Evolutionary conservation across 2,113 vertebrate species (phyloP).

Genomic region (Entelurus aequoreus): DNA sequence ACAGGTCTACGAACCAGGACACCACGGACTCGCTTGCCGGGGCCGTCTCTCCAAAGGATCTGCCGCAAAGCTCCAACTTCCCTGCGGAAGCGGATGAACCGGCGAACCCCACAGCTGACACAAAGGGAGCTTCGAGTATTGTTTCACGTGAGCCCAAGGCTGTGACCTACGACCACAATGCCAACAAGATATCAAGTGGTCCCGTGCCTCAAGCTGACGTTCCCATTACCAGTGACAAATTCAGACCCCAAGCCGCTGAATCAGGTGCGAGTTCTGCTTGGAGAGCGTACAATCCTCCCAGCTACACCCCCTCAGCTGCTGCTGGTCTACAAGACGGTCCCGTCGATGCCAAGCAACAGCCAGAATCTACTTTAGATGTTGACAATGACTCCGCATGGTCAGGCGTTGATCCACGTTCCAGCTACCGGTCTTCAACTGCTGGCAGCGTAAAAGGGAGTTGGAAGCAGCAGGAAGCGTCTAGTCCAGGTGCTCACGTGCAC

Average conservation of each 20-base stretch:
- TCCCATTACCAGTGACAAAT: neutral
- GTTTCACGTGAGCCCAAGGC: neutral
- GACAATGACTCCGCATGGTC: no score
- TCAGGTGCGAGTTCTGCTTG: neutral
- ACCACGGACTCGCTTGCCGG: no score
- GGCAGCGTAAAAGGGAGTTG: neutral
- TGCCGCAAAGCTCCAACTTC: neutral
- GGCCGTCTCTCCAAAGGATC: no score
- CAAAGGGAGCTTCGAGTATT: no score
- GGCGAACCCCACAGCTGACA: neutral
- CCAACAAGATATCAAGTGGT: neutral
- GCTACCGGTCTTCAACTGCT: neutral
- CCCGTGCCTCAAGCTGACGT: no score
- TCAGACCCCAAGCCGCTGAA: neutral
- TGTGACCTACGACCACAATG: neutral
- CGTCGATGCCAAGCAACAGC: no score
- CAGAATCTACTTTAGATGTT: neutral
- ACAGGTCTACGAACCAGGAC: neutral
- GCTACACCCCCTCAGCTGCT: neutral
- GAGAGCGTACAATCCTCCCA: neutral
- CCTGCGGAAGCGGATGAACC: neutral
- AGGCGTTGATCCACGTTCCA: neutral
- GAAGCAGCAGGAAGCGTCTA: no score
- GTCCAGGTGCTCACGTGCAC: neutral
- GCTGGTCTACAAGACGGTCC: neutral